Evolutionary conservation across 2,888 invertebrate genomes (phyloP).

Genomic region (Polyploca ridens): DNA sequence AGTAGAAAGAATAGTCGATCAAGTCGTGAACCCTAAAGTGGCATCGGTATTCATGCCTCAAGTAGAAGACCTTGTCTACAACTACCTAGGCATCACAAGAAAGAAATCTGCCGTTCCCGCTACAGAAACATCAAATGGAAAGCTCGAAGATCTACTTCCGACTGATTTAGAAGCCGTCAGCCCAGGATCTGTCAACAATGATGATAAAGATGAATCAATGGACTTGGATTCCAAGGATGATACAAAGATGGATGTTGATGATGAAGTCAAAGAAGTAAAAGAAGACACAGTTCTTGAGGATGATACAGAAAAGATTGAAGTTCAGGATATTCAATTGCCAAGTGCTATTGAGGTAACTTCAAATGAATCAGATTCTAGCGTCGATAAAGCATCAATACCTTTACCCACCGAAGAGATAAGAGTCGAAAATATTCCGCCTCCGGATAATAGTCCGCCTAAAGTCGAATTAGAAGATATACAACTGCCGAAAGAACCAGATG

Average conservation of each 20-base stretch:
- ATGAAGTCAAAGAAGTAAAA: slow-evolving; percentile 48
- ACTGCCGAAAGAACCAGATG: slow-evolving; percentile 60
- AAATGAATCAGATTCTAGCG: slow-evolving; percentile 55
- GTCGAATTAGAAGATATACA: slow-evolving; percentile 66
- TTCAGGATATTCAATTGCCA: slow-evolving; percentile 79
- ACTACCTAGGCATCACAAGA: slow-evolving; percentile 91
- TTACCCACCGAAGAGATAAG: slow-evolving; percentile 68
- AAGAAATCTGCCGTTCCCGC: slow-evolving; percentile 74
- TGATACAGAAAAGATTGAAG: slow-evolving; percentile 59
- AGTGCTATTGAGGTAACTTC: slow-evolving; percentile 73
- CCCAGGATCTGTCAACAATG: slow-evolving; percentile 89
- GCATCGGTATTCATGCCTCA: slow-evolving; percentile 94
- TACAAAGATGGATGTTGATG: slow-evolving; percentile 52
- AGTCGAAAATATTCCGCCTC: slow-evolving; percentile 59
- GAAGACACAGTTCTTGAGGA: slow-evolving; percentile 32
- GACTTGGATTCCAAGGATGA: slow-evolving; percentile 21
- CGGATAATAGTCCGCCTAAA: slow-evolving; percentile 65
- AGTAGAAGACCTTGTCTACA: slow-evolving; percentile 95
- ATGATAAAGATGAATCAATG: slow-evolving; percentile 60
- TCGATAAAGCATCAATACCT: slow-evolving; percentile 62
- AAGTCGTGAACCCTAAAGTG: slow-evolving; percentile 97
- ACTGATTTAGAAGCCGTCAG: slow-evolving; percentile 93
- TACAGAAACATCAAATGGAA: slow-evolving; percentile 66
- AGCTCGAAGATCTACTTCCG: slow-evolving; percentile 85
- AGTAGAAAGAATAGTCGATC: slow-evolving; percentile 97